These are phyloP conservation scores for Apodemus agrarius DNA, from an alignment of 2,797 vertebrate genomes.

Conservation along the genomic window DNA sequence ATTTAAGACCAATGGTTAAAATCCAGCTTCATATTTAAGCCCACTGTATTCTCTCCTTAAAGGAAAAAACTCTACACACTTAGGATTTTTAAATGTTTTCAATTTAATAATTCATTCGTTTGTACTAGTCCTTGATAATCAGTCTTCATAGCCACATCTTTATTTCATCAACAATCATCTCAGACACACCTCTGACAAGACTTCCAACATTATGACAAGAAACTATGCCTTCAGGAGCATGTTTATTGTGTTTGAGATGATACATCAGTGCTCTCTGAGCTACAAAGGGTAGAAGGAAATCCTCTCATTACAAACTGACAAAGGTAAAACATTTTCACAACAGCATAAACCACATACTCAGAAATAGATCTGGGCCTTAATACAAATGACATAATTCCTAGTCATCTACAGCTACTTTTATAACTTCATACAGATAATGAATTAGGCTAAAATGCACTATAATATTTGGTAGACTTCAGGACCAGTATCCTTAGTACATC, in stretches of 20 bases:
- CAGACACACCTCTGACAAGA: constrained; percentile 86
- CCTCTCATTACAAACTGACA: constrained; percentile 96
- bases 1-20: constrained; percentile 55
- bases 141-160: constrained; percentile 80
- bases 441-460: constrained; percentile 97
- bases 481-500: constrained; percentile 97
- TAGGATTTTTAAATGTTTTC: constrained; percentile 71
- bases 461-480: constrained; percentile 97
- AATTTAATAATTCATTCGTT: constrained; percentile 84
- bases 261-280: constrained; percentile 95
- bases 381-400: constrained; percentile 96
- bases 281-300: constrained; percentile 95
- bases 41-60: constrained; percentile 59
- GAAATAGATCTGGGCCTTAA: constrained; percentile 94
- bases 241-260: constrained; percentile 95
- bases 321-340: constrained; percentile 96
- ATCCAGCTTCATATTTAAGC: constrained; percentile 59
- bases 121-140: constrained; percentile 83
- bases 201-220: constrained; percentile 90
- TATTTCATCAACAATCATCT: constrained; percentile 85
- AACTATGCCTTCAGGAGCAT: constrained; percentile 91
- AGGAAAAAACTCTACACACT: constrained; percentile 55
- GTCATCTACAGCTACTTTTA: constrained; percentile 94
- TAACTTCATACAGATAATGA: constrained; percentile 97
- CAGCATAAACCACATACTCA: constrained; percentile 95